Evolutionary conservation across 2,797 vertebrate species (phyloP), one percentile per base, ranked within the genome.

Genomic region (Fistularia commersonii): DNA sequence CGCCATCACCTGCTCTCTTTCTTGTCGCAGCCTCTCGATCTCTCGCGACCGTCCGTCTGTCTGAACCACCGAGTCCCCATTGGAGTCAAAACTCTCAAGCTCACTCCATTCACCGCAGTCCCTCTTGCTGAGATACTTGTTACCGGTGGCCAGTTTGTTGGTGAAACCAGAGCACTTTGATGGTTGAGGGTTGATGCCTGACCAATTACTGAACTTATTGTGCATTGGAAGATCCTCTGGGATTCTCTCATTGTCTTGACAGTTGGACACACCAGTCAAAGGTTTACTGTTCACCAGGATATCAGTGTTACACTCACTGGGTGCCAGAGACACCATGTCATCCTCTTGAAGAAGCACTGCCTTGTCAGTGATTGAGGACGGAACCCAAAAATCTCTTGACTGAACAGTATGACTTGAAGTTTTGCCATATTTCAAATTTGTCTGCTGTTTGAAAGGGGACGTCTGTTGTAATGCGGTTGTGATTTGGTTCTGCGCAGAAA

Each of bases 151-250:
- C 34, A 3, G n/a, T 15, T 52, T 79, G 36, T 33, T 47, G 8
- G 63, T 54, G 0, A 81, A 81, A 57, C 60, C 71, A 0, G 63
- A 66, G 11, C 61, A 61, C 0, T 78, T 75, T 3, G 76, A 14
- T 39, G 64, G 60, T 38, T 57, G 76, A n/a, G 74, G 74, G 55
- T 64, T 86, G 41, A 97, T 90, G 35, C 95, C 94, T 0, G 89
- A 90, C 95, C 95, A 98, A 78, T 94, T 90, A 57, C 82, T 93
- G 62, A 95, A 97, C 74, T 97, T 97, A 54, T 98, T 96, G 87
- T 96, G 96, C 45, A 94, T 6, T 0, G 95, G 95, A 7, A 97
- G 78, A 69, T 91, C 81, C 44, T 90, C 83, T 1, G 92, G 91
- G 35, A 86, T 43, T 31, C 41, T 42, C 5, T 14, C 69, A 12